A percentile compares a stretch with the other conserved stretches of the same genome.
phyloP scores from a whole-genome alignment of 2,888 invertebrate species.

The Ectobius pallidus region DNA sequence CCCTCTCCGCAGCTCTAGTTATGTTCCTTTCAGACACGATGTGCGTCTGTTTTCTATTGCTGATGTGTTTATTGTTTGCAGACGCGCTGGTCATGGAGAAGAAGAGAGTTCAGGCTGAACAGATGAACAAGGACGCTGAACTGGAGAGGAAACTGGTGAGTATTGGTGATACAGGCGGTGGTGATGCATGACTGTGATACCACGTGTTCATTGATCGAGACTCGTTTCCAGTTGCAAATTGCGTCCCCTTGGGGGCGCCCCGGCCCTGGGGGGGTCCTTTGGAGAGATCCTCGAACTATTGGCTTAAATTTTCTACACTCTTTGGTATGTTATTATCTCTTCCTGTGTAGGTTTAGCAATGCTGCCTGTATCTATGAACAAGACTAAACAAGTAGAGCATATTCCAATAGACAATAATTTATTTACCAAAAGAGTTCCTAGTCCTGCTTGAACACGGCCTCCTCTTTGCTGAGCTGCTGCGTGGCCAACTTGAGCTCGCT shows the following conservation, averaged over 20 bases:
- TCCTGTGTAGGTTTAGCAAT: neutral
- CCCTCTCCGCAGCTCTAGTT: no score
- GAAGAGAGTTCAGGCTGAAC: constrained; percentile 58
- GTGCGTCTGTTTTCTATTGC: no score
- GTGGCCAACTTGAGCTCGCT: no score
- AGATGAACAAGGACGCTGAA: constrained; percentile 57
- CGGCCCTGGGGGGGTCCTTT: constrained; percentile 73
- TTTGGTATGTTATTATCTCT: constrained; percentile 61
- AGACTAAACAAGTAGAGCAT: no score
- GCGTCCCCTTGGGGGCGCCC: constrained; percentile 68
- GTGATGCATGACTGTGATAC: neutral
- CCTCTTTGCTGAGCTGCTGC: no score
- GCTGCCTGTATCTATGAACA: neutral
- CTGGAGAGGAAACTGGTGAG: constrained; percentile 64
- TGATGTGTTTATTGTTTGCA: no score
- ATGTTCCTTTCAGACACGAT: no score
- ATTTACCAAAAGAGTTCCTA: no score
- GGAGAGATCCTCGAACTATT: constrained; percentile 75
- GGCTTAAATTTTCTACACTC: constrained; percentile 78
- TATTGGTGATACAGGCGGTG: neutral
- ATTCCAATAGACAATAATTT: no score
- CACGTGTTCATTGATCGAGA: constrained; percentile 24
- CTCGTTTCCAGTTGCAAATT: constrained; percentile 46
- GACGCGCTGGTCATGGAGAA: constrained; percentile 66
- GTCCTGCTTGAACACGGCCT: no score